Evolutionary conservation across 2,888 invertebrate genomes (phyloP).

Genomic region (Hanleya hanleyi): DNA sequence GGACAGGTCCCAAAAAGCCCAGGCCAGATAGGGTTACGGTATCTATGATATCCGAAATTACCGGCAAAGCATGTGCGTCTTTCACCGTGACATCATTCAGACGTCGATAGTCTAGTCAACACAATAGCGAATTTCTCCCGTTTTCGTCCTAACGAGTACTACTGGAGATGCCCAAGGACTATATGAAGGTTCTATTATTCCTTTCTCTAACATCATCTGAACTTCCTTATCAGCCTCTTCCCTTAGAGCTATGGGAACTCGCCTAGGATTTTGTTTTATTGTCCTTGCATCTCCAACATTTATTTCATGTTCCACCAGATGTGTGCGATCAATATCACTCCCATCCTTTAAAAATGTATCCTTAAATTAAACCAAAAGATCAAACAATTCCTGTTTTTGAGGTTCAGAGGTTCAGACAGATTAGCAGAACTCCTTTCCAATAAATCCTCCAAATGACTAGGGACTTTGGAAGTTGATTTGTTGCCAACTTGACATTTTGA

Average conservation of each 20-base stretch:
- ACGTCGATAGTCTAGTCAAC: conserved; percentile 52
- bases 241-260: conserved; percentile 11
- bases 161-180: conserved; percentile 68
- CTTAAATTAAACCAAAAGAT: not conserved
- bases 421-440: too few species aligned
- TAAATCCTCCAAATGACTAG: not conserved
- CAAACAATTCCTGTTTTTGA: not conserved
- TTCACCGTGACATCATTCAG: conserved; percentile 39
- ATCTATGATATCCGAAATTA: conserved; percentile 20
- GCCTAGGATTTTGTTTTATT: conserved; percentile 11
- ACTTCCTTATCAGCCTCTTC: conserved; percentile 11
- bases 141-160: conserved; percentile 69
- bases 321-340: conserved; percentile 8
- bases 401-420: not conserved
- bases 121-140: conserved; percentile 49
- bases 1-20: too few species aligned
- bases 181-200: conserved; percentile 41
- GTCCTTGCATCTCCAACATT: not conserved
- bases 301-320: conserved; percentile 7
- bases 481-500: too few species aligned
- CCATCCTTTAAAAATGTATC: conserved; percentile 14
- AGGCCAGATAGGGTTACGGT: too few species aligned
- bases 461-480: too few species aligned
- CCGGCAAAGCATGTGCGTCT: conserved; percentile 22
- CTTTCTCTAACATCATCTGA: conserved; percentile 14